These are phyloP conservation scores for Ceratina japonica DNA, from an alignment of 1,140 invertebrate species.

Conservation along the genomic window DNA sequence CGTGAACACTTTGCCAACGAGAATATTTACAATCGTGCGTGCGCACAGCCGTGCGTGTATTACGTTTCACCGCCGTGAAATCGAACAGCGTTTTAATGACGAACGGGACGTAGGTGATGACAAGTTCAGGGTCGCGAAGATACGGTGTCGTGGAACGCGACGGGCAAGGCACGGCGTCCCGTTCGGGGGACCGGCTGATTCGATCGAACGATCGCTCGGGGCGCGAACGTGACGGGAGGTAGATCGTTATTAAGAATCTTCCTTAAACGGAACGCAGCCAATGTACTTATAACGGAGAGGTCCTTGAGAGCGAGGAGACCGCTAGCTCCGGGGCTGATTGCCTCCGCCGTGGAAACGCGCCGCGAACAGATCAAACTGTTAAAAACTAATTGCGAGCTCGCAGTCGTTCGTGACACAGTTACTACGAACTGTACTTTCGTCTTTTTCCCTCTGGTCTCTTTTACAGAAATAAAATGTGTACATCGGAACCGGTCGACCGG, in stretches of 20 bases:
- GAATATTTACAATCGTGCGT: conserved; percentile 9
- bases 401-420: background rate
- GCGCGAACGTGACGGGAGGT: conserved; percentile 45
- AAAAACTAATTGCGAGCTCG: conserved; percentile 59
- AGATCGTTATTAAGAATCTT: conserved; percentile 63
- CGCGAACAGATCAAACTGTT: conserved; percentile 55
- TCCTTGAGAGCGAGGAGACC: conserved; percentile 51
- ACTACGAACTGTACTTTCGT: too few relatives aligned
- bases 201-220: conserved; percentile 50
- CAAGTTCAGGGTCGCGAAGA: conserved; percentile 13
- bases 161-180: conserved; percentile 22
- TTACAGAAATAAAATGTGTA: conserved; percentile 26
- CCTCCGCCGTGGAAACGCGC: conserved; percentile 53
- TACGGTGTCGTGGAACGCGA: background rate
- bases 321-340: conserved; percentile 61
- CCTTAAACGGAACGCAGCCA: conserved; percentile 54
- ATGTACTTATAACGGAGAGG: conserved; percentile 43
- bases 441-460: background rate
- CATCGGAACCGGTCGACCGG: conserved; percentile 32
- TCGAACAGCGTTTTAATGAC: background rate
- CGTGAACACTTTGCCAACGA: conserved; percentile 5
- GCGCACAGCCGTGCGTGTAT: too few relatives aligned
- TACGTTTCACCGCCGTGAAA: background rate
- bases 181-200: conserved; percentile 1
- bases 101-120: conserved; percentile 1